phyloP scores from a whole-genome alignment of 2,797 vertebrate species.

The Tenualosa ilisha region DNA sequence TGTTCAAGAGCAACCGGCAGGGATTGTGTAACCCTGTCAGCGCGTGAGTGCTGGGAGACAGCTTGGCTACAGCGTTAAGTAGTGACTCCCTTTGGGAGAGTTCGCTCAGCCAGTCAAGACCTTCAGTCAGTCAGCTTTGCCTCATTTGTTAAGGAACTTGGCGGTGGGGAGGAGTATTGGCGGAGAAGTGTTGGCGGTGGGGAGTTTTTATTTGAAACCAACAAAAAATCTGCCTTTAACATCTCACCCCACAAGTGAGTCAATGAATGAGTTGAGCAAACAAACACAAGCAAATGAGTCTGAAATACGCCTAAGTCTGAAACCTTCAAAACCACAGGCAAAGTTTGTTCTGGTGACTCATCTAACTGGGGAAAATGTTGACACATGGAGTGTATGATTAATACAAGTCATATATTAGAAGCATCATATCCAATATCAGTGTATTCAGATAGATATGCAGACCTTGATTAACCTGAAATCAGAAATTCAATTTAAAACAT shows the following conservation, averaged over 20 bases:
- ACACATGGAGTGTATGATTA: too few species aligned
- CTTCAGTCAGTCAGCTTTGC: not conserved
- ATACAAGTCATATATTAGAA: too few species aligned
- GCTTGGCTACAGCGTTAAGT: not conserved
- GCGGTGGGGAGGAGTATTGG: not conserved
- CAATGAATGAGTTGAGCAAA: too few species aligned
- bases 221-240: not conserved
- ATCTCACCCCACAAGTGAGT: not conserved
- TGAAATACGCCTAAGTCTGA: too few species aligned
- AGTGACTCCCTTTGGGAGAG: not conserved
- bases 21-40: not conserved
- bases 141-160: not conserved
- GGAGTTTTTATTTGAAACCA: not conserved
- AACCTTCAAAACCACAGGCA: too few species aligned
- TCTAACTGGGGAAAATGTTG: too few species aligned
- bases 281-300: too few species aligned
- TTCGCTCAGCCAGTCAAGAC: not conserved
- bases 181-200: not conserved
- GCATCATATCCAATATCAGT: too few species aligned
- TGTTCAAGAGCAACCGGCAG: not conserved
- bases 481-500: too few species aligned
- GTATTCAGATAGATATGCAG: too few species aligned
- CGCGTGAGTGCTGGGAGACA: not conserved
- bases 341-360: too few species aligned
- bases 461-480: too few species aligned